Base-by-base conservation (phyloP, 2,113 vertebrate genomes). In the Xiphophorus maculatus region DNA sequence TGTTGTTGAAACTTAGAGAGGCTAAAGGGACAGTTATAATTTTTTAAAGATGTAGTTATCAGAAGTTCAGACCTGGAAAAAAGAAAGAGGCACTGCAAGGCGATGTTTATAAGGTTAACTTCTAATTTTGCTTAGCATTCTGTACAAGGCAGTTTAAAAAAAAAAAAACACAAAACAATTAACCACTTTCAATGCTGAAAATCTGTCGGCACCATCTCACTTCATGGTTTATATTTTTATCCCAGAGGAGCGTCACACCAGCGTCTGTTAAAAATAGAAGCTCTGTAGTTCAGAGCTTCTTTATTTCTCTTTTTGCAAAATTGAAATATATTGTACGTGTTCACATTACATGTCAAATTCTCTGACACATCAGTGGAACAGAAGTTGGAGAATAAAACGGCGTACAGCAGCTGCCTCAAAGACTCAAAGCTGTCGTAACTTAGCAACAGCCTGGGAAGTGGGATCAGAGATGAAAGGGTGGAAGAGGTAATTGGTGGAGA, bases 401-500 rank as follows among this genome's bases (percentile, higher is more conserved):
- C 69, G 72, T 48, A 73, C 67, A 2, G 4, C 68, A 60, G 80
- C 66, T 68, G 42, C 71, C 73, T 69, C 60, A 65, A 67, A 76
- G 64, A 61, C 66, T 32, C 3, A 4, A 44, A 79, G 81, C 61
- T 69, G 88, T 71, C 37, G 88, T 89, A 84, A 74, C 90, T 86
- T 86, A 87, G 89, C 87, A 92, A 92, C 89, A 76, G 80, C 48
- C 73, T 63, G 54, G 69, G 64, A 73, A 86, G 84, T 69, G 76
- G 60, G 63, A 68, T 80, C 14, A 5, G 73, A 79, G 63, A 61
- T 30, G 75, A 19, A 27, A 74, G 85, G 78, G 76, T 64, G 27
- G 72, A 61, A 29, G 81, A 76, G 58, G 33, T 40, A 33, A 33
- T 66, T 25, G 32, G 64, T 37, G 13, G 64, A 66, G 64, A 35